phyloP scores from a whole-genome alignment of 2,113 vertebrate genomes.

The Zapus hudsonius region DNA sequence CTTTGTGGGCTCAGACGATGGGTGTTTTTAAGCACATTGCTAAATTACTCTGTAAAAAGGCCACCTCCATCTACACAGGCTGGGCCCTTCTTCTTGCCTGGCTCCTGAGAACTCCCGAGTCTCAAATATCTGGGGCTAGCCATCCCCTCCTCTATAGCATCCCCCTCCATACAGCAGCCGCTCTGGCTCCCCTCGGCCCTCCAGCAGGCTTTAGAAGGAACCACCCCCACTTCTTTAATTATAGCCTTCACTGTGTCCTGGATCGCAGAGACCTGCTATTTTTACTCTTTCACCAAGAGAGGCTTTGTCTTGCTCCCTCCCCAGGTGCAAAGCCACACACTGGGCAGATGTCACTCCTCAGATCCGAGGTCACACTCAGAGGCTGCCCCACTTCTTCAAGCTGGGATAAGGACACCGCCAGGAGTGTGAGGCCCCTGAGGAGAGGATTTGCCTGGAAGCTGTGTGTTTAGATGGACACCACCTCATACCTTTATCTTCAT shows the following conservation, averaged over 20 bases:
- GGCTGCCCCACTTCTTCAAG: neutral
- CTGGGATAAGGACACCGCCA: neutral
- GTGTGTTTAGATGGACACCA: neutral
- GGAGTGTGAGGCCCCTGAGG: neutral
- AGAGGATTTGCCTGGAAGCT: no score
- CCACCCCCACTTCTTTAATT: neutral
- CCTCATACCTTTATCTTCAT: neutral
- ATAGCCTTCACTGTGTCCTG: neutral
- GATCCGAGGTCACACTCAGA: neutral
- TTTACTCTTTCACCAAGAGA: neutral
- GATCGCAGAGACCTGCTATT: neutral
- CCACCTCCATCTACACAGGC: fast-evolving
- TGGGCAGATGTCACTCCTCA: neutral
- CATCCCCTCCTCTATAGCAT: neutral
- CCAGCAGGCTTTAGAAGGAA: neutral
- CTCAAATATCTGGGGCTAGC: neutral
- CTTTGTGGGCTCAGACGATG: neutral
- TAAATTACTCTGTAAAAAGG: neutral
- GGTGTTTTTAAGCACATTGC: neutral
- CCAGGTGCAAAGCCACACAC: neutral
- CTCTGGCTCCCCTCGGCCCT: neutral
- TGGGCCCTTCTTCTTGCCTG: neutral
- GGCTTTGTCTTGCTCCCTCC: neutral
- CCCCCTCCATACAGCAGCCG: neutral
- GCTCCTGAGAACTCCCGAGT: neutral